Base-by-base conservation (phyloP, 2,113 vertebrate genomes). In the Epinephelus cyanopodus region DNA sequence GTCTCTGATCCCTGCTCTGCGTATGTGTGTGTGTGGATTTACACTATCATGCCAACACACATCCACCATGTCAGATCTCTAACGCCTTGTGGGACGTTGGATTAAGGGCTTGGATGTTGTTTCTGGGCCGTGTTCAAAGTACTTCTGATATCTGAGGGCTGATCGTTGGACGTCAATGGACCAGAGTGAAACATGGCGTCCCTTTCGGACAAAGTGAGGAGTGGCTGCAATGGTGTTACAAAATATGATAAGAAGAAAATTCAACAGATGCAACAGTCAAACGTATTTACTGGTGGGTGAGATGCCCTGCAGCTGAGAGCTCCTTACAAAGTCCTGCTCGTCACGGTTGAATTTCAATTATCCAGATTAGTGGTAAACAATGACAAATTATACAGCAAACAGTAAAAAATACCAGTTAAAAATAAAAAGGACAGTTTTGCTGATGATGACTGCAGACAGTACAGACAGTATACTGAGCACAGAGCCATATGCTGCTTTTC, bases 331-430 rank as follows among this genome's bases (percentile, higher is more conserved):
- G 45, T 65, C 33, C 63, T 68, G 77, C 65, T 77, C 83, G 60
- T 81, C 52, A 71, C 66, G 25, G 63, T 85, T 70, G 21, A 65
- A 81, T 25, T 23, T 64, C 39, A 66, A 66, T 14, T 25, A 68
- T 82, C 23, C 62, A 58, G 29, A 78, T 73, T 75, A 87, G 81
- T 81, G 37, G 57, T 66, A 75, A 87, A 81, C 54, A 83, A 65
- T 66, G 67, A 84, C n/a, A 77, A 77, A 81, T 77, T n/a, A 84
- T 56, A 84, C 76, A 81, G 57, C 27, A 78, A 80, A 87, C 33
- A 81, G 56, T 74, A 74, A 86, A 84, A 88, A 77, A 82, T 4
- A 72, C 5, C 53, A 52, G 61, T 79, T 76, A 23, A 19, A 85
- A 80, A 81, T 60, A 67, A 89, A 78, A 74, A 47, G 37, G 58